Percentiles rank a stretch among this genome's conserved stretches.
phyloP scores from a whole-genome alignment of 2,888 invertebrate species.

The Bombylius major region DNA sequence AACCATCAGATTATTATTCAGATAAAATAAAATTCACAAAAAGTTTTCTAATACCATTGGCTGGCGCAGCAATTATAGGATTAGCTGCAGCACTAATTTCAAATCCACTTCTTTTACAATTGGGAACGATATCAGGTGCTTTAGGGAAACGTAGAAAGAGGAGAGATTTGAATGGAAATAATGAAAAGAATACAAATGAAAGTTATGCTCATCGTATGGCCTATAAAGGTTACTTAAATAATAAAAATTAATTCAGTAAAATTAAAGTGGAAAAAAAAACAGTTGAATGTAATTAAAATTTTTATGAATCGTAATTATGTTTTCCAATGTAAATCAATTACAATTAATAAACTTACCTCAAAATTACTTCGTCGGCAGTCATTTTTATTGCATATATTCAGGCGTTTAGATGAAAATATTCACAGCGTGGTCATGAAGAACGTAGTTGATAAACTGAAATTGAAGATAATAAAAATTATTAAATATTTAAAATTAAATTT shows the following conservation, averaged over 20 bases:
- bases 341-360: slow-evolving; percentile 2
- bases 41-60: slow-evolving; percentile 55
- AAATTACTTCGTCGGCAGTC: slow-evolving; percentile 4
- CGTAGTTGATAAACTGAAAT: too few species aligned
- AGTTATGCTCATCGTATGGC: slow-evolving; percentile 1
- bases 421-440: background rate
- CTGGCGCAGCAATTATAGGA: slow-evolving; percentile 67
- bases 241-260: too few species aligned
- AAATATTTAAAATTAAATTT: too few species aligned
- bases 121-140: slow-evolving; percentile 55
- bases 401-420: background rate
- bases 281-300: too few species aligned
- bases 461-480: too few species aligned
- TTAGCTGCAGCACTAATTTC: slow-evolving; percentile 66
- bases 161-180: background rate
- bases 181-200: background rate
- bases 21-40: slow-evolving; percentile 36
- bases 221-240: slow-evolving; percentile 1
- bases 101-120: slow-evolving; percentile 65
- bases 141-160: background rate
- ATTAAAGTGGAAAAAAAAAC: too few species aligned
- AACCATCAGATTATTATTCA: slow-evolving; percentile 2
- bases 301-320: too few species aligned
- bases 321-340: too few species aligned
- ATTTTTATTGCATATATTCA: slow-evolving; percentile 1